phyloP scores from a whole-genome alignment of 2,888 invertebrate genomes.

The Tetrapedia diversipes region DNA sequence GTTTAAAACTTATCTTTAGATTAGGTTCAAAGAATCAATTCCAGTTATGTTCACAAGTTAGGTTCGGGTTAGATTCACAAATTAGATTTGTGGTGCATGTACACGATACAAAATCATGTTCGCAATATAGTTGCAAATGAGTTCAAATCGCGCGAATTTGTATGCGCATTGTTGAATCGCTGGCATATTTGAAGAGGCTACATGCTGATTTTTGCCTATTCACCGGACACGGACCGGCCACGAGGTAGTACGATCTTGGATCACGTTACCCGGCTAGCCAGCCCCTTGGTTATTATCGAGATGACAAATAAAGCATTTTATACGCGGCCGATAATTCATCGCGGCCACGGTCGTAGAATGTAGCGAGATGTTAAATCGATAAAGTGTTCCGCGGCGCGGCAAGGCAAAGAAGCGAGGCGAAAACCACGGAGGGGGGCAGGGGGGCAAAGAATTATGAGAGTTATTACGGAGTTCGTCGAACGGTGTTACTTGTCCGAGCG shows the following conservation, averaged over 20 bases:
- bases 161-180: constrained; percentile 32
- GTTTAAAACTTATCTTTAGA: too few relatives aligned
- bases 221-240: constrained; percentile 12
- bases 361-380: constrained; percentile 61
- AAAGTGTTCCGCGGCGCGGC: constrained; percentile 51
- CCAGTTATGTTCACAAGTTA: too few relatives aligned
- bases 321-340: constrained; percentile 59
- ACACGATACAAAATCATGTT: too few relatives aligned
- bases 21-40: too few relatives aligned
- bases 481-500: constrained; percentile 40
- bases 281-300: constrained; percentile 50
- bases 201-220: constrained; percentile 29
- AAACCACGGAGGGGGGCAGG: background rate
- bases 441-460: constrained; percentile 56
- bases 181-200: too few relatives aligned
- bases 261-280: constrained; percentile 54
- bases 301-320: constrained; percentile 67
- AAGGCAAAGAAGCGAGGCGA: constrained; percentile 33
- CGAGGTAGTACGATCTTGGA: constrained; percentile 61
- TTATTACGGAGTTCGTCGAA: constrained; percentile 61
- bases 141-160: constrained; percentile 22
- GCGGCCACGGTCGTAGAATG: constrained; percentile 50
- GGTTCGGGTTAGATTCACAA: too few relatives aligned
- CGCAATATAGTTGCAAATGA: constrained; percentile 1
- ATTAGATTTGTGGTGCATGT: too few relatives aligned